These are phyloP conservation scores for Microtus montanus DNA, from an alignment of 2,113 vertebrate species.

Conservation along the genomic window DNA sequence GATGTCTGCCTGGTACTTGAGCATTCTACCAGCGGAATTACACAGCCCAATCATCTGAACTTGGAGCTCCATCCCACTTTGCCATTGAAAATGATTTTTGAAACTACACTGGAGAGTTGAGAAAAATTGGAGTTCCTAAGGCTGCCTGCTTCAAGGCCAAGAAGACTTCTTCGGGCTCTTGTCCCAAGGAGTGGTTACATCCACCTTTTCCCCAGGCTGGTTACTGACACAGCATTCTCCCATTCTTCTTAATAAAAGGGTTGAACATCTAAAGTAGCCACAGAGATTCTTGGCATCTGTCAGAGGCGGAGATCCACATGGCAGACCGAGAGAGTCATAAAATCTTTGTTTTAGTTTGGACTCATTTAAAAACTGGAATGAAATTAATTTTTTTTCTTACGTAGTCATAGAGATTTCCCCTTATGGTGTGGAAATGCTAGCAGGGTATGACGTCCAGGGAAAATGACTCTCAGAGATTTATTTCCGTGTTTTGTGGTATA, in stretches of 20 bases:
- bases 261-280: constrained; percentile 67
- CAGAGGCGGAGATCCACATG: constrained; percentile 69
- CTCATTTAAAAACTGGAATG: constrained; percentile 69
- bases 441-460: constrained; percentile 37
- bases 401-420: constrained; percentile 61
- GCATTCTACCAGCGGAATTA: neutral
- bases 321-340: constrained; percentile 67
- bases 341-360: constrained; percentile 76
- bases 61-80: neutral
- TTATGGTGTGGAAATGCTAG: constrained; percentile 59
- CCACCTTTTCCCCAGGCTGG: constrained; percentile 46
- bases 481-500: neutral
- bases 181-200: constrained; percentile 10
- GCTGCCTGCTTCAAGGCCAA: neutral
- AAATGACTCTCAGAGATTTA: neutral
- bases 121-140: constrained; percentile 43
- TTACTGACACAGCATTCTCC: neutral
- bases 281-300: constrained; percentile 71
- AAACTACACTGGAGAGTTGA: constrained; percentile 6
- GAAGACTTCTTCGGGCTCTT: neutral
- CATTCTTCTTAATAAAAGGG: constrained; percentile 56
- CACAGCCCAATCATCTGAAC: neutral
- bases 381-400: constrained; percentile 67
- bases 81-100: constrained; percentile 22
- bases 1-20: neutral